Evolutionary conservation across 64 coral and sea anemone species (phyloP), one percentile per base, ranked within the genome.

Genomic region (Montipora sp.): DNA sequence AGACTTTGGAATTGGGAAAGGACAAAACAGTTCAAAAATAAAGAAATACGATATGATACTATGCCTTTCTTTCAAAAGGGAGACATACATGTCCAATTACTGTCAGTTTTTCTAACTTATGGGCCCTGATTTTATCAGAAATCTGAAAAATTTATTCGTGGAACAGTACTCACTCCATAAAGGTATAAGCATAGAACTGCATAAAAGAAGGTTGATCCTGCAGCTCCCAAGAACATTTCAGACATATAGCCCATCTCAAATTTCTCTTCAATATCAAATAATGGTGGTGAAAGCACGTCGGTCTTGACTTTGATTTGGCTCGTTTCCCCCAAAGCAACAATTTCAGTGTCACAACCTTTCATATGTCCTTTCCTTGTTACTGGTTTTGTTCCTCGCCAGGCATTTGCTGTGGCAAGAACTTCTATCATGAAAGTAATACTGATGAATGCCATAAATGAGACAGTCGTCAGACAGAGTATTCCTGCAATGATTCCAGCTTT

Each of bases 221-320:
- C 92, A 81, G 75, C 91, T 2, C 95, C 95, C 1, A 96, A 82
- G 57, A 96, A 96, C 65, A 96, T 69, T 68, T 96, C 95, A 27
- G 95, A 71, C 95, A 96, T 94, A n/a, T 87, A 77, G 45, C 95
- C 95, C 55, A 96, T 61, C 75, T 96, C 95, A 70, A 96, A 55
- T 69, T 57, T 93, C 83, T 96, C 92, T 45, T 93, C 92, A 80
- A 96, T 96, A 87, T 96, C 92, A 96, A 96, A 96, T 73, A 94
- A 53, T 36, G 83, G 89, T 5, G 77, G 77, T 27, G 79, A 87
- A 3, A 93, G 20, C n/a, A 92, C n/a, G 69, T 94, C 73, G 9
- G 11, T 76, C 75, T 87, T 93, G 57, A 51, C 57, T 77, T 86
- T 90, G 44, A 84, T 75, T 55, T 89, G 79, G 23, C 83, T 90